Percentiles rank a stretch among this genome's conserved stretches.
Evolutionary conservation across 2,797 vertebrate genomes (phyloP).

Genomic region (Enteromius mattozi): DNA sequence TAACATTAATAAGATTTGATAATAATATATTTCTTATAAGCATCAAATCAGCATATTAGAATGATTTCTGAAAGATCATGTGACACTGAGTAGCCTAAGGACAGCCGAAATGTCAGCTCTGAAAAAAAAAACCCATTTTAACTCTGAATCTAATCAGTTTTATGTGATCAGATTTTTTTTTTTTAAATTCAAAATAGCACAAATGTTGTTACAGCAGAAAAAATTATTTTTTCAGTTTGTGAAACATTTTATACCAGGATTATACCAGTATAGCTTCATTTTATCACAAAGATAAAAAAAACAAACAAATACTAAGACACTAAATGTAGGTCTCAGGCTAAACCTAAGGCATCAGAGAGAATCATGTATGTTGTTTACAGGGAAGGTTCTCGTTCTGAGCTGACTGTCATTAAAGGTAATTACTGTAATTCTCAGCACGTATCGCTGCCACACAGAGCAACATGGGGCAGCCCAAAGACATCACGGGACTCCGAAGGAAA

Average conservation of each 20-base stretch:
- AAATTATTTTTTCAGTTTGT: background rate
- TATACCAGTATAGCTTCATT: background rate
- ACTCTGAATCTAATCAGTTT: background rate
- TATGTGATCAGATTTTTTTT: background rate
- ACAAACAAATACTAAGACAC: background rate
- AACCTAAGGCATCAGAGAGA: background rate
- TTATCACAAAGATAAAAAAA: background rate
- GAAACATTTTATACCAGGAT: background rate
- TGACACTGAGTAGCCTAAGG: background rate
- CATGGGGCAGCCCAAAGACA: background rate
- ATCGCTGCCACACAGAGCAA: constrained; percentile 2
- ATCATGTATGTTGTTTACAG: constrained; percentile 38
- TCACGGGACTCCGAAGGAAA: constrained; percentile 14
- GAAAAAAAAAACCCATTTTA: background rate
- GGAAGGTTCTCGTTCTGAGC: background rate
- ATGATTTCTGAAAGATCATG: background rate
- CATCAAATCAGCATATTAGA: background rate
- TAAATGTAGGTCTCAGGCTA: background rate
- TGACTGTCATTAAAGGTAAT: constrained; percentile 51
- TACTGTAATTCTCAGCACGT: constrained; percentile 40
- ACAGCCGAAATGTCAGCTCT: background rate
- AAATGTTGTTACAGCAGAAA: background rate
- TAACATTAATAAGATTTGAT: too few species aligned
- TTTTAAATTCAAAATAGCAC: background rate
- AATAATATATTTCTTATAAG: too few species aligned